Evolutionary conservation across 1,140 invertebrate species (phyloP), one percentile per base, ranked within the genome.

Genomic region (Aphis gossypii): DNA sequence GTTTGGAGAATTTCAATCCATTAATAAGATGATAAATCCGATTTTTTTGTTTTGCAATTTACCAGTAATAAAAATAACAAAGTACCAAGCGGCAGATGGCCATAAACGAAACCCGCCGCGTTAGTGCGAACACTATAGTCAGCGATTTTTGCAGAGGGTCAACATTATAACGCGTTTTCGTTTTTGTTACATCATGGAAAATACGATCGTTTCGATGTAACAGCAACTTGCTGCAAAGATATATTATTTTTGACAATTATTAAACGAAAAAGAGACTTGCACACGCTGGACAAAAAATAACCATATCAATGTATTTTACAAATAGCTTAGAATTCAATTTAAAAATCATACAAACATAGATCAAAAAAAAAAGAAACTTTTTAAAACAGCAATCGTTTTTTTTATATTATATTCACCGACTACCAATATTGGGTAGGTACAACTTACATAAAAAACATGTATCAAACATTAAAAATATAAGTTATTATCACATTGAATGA

Each of bases 1-100:
- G 54, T 44, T 41, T 18, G 35, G 41, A 68, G 44, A 90, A 68
- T 89, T 56, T 56, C 88, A 90, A 90, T 90, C 38, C 51, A 68
- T 90, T 90, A 90, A 68, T 60, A 44, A 25, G 41, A 68, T 44
- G 89, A 90, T 38, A 68, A 68, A 90, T 90, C 38, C 56, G 56
- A 68, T 90, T 90, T 68, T 68, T 90, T 68, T 41, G 89, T 90
- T 90, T 90, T 90, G 54, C 38, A 90, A 90, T 90, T 90, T 44
- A 68, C 38, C 38, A 90, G 54, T 44, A 68, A 44, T 68, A 68
- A 90, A 60, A 90, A 90, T 56, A 51, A 48, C 54, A 44, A 90
- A 38, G 86, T 56, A 48, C 35, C 23, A 11, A 3, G 35, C 51
- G 9, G 35, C 44, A 87, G 46, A n/a, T 38, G 51, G 35, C 21